Base-by-base conservation (phyloP, 2,888 invertebrate genomes). In the Mongoloraphidia duomilia region DNA sequence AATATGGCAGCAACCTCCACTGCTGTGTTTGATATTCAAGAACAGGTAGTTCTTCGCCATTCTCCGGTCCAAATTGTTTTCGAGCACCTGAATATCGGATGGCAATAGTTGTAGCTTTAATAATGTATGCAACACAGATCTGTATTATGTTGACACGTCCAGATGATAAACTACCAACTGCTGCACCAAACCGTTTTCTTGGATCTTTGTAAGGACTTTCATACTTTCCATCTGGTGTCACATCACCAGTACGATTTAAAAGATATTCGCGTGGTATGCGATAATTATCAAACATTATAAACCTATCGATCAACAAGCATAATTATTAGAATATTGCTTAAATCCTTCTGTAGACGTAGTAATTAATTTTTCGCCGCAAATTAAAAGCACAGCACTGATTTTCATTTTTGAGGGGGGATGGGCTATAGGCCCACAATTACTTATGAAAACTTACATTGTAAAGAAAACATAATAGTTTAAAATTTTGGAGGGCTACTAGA, bases 21-120 rank as follows among this genome's bases (percentile, higher is more conserved):
- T 85, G 84, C 82, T 86, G 91, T 39, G 88, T 78, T 64, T 92
- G 95, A 65, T 96, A 96, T 63, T 95, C 93, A 56, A 96, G 66
- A 1, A 96, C 84, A 0, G 94, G 83, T 53, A 80, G 74, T 65
- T 96, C 95, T 48, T 77, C 76, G 8, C 68, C 63, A 10, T 75
- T 72, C 4, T 79, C 75, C 0, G 88, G 82, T 0, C 91, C 93
- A 64, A 95, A 96, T 71, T 96, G 96, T 57, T 76, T 79, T 53
- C 95, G 74, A 1, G 84, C 84, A 0, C 82, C 90, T 0, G 91
- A 86, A 66, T 95, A 95, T 13, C 95, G 73, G 14, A 87, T 71
- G 0, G 91, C 92, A 53, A 95, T 92, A 8, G 83, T 75, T 1
- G 92, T 67, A 0, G 88, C 88, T 59, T 87, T 79, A 54, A 76